A percentile compares a stretch with the other conserved stretches of the same genome.
Evolutionary conservation across 2,113 vertebrate species (phyloP).

Genomic region (Erpornis zantholeuca): DNA sequence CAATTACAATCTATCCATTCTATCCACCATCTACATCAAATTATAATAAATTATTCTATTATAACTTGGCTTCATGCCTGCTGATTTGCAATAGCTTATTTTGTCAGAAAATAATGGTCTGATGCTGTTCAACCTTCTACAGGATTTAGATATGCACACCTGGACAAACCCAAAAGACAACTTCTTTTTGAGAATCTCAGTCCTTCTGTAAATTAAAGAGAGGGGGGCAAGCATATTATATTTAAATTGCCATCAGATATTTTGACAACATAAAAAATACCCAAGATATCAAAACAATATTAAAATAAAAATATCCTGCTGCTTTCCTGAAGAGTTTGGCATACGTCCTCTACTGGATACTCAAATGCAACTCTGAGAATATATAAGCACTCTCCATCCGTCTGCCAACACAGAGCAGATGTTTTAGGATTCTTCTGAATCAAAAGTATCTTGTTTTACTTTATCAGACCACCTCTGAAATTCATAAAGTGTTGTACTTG

Average conservation of each 20-base stretch:
- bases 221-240: not conserved
- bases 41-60: constrained; percentile 57
- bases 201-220: not conserved
- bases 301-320: constrained; percentile 1
- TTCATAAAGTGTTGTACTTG: not conserved
- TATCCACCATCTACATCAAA: constrained; percentile 43
- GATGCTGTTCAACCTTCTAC: not conserved
- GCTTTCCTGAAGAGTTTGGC: not conserved
- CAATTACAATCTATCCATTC: constrained; percentile 56
- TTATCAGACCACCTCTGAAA: not conserved
- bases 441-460: not conserved
- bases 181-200: not conserved
- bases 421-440: not conserved
- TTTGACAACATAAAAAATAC: not conserved
- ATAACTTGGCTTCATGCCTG: constrained; percentile 43
- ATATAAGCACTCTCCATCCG: not conserved
- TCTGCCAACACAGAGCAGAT: not conserved
- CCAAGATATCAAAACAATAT: not conserved
- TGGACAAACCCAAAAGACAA: not conserved
- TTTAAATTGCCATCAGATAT: not conserved
- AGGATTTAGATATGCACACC: not conserved
- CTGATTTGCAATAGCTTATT: constrained; percentile 27
- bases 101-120: constrained; percentile 8
- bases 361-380: not conserved
- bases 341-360: not conserved